These are phyloP conservation scores for Paragorgia papillata DNA, from an alignment of 92 coral and sea anemone genomes.

Conservation along the genomic window DNA sequence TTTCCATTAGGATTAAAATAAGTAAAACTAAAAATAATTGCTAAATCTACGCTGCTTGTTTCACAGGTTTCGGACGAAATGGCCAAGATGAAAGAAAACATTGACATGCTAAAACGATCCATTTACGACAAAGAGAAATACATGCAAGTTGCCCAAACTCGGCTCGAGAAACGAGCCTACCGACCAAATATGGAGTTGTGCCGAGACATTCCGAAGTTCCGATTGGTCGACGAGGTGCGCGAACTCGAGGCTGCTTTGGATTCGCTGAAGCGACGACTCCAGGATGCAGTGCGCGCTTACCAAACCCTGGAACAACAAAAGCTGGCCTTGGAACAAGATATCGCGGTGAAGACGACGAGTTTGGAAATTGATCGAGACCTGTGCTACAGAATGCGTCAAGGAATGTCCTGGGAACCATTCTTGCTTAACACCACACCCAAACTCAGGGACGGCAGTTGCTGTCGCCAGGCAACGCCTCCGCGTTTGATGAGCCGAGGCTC, in stretches of 20 bases:
- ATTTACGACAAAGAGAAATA: slow-evolving; percentile 47
- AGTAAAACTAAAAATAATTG: too few relatives aligned
- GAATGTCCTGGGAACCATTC: slow-evolving; percentile 47
- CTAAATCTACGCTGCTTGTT: not conserved
- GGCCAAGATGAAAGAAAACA: slow-evolving; percentile 43
- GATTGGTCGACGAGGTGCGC: slow-evolving; percentile 45
- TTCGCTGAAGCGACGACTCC: slow-evolving; percentile 46
- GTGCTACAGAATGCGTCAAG: slow-evolving; percentile 41
- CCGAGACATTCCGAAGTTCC: slow-evolving; percentile 40
- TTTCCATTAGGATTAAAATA: too few relatives aligned
- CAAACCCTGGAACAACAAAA: slow-evolving; percentile 45
- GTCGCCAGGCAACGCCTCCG: slow-evolving; percentile 47
- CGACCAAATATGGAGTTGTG: slow-evolving; percentile 46
- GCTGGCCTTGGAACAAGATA: slow-evolving; percentile 31
- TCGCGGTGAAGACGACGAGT: slow-evolving; percentile 31
- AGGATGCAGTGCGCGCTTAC: slow-evolving; percentile 43
- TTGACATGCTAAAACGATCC: slow-evolving; percentile 35
- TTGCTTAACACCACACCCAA: slow-evolving; percentile 19
- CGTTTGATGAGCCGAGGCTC: slow-evolving; percentile 31
- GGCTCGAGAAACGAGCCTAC: slow-evolving; percentile 44
- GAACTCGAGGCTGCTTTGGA: slow-evolving; percentile 50
- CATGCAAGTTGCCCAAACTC: slow-evolving; percentile 49
- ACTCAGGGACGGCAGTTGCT: slow-evolving; percentile 35
- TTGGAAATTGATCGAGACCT: slow-evolving; percentile 38
- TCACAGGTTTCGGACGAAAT: slow-evolving; percentile 42